phyloP scores from a whole-genome alignment of 2,797 vertebrate genomes.

The Enteromius argenteus region DNA sequence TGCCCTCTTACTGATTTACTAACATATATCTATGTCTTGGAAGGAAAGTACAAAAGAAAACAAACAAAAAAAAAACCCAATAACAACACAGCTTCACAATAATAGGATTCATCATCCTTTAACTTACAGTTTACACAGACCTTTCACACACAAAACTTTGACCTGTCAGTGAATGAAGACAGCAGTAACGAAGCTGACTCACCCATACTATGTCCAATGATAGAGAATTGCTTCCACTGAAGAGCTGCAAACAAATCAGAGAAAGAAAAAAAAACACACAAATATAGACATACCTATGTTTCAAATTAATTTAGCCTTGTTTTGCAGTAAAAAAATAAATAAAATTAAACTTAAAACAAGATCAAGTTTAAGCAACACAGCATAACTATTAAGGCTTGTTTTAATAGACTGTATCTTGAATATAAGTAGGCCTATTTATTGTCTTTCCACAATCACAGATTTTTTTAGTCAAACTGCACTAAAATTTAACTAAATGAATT shows the following conservation, averaged over 20 bases:
- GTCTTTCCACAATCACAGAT: not conserved
- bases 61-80: not conserved
- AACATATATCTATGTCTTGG: not conserved
- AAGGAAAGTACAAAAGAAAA: not conserved
- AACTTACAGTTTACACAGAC: not conserved
- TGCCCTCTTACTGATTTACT: not conserved
- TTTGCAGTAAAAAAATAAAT: not conserved
- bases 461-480: not conserved
- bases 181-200: conserved; percentile 66
- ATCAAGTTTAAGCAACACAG: not conserved
- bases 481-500: not conserved
- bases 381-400: not conserved
- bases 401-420: not conserved
- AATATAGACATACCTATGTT: not conserved
- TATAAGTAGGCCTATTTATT: not conserved
- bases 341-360: not conserved
- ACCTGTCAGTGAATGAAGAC: not conserved
- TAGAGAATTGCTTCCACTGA: conserved; percentile 88
- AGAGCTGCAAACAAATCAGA: conserved; percentile 78
- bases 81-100: not conserved
- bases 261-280: not conserved
- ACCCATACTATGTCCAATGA: conserved; percentile 96
- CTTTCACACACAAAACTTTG: conserved; percentile 35
- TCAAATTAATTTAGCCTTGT: not conserved
- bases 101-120: not conserved